Conservation (phyloP, 2,888 invertebrate genomes). For the Agrotis puta region DNA sequence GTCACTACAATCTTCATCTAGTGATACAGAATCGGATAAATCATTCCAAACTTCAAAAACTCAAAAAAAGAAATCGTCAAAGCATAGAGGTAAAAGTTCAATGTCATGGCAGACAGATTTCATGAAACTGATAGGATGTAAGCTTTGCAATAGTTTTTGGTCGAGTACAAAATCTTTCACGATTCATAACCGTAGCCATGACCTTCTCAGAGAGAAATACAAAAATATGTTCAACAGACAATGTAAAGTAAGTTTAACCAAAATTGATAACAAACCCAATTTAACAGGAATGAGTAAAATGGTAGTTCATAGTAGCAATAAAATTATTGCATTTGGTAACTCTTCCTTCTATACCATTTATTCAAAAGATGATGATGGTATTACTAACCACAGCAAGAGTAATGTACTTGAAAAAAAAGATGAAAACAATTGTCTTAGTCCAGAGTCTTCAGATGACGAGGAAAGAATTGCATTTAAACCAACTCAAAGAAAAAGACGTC, state of each 20-base stretch:
- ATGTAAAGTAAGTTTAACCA: constrained; percentile 75
- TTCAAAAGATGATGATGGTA: constrained; percentile 51
- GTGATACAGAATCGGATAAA: constrained; percentile 45
- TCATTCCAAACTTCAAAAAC: constrained; percentile 15
- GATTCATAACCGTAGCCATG: constrained; percentile 63
- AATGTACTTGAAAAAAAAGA: background rate
- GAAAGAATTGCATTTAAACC: constrained; percentile 49
- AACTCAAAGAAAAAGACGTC: constrained; percentile 62
- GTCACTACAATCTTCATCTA: constrained; percentile 30
- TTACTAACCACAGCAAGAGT: constrained; percentile 15
- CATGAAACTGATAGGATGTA: constrained; percentile 71
- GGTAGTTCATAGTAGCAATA: constrained; percentile 73
- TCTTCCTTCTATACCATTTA: constrained; percentile 74
- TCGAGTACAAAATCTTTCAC: constrained; percentile 23
- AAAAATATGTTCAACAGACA: constrained; percentile 67
- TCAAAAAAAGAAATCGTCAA: constrained; percentile 23
- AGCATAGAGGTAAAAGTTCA: constrained; percentile 8
- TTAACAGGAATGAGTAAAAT: constrained; percentile 71
- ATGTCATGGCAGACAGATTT: constrained; percentile 68
- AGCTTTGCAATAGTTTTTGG: constrained; percentile 68
- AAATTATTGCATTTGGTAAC: constrained; percentile 71
- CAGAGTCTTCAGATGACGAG: constrained; percentile 62
- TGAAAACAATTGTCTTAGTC: background rate
- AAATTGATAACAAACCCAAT: constrained; percentile 77
- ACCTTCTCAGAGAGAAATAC: constrained; percentile 65